phyloP scores from a whole-genome alignment of 2,888 invertebrate species.

The Xylota sylvarum region DNA sequence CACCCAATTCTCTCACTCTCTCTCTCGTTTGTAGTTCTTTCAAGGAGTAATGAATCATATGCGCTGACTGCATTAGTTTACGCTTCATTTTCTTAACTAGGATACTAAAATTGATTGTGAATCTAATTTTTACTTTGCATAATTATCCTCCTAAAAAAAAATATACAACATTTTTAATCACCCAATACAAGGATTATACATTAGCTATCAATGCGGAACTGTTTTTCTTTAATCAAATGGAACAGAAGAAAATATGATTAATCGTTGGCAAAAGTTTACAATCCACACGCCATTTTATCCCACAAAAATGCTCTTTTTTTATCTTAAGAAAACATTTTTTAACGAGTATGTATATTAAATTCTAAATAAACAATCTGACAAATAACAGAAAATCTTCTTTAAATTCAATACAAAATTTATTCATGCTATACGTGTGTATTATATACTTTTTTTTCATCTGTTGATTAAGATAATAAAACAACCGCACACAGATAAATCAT shows the following conservation, averaged over 20 bases:
- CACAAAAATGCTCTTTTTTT: conserved; percentile 39
- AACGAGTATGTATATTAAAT: conserved; percentile 62
- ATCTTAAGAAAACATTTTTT: conserved; percentile 42
- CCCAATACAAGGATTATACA: conserved; percentile 43
- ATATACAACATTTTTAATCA: conserved; percentile 26
- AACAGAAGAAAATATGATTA: conserved; percentile 50
- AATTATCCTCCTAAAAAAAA: conserved; percentile 35
- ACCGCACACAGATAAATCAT: conserved; percentile 65
- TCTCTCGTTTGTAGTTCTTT: too few relatives aligned
- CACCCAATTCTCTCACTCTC: conserved; percentile 45
- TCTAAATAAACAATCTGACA: conserved; percentile 72
- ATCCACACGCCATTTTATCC: conserved; percentile 53
- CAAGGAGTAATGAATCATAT: conserved; percentile 73
- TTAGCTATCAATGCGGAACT: conserved; percentile 54
- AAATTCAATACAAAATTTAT: conserved; percentile 62
- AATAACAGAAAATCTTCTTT: conserved; percentile 40
- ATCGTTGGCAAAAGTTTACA: conserved; percentile 57
- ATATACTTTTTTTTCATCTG: conserved; percentile 10
- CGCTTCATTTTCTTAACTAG: conserved; percentile 34
- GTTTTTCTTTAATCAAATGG: conserved; percentile 45
- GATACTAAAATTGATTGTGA: conserved; percentile 41
- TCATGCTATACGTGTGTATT: conserved; percentile 12
- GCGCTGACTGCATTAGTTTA: conserved; percentile 57
- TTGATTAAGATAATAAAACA: conserved; percentile 60
- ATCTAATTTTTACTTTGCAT: conserved; percentile 43